These are phyloP conservation scores for Zygothrica quintamaculata DNA, from an alignment of 2,888 invertebrate species.

Conservation along the genomic window DNA sequence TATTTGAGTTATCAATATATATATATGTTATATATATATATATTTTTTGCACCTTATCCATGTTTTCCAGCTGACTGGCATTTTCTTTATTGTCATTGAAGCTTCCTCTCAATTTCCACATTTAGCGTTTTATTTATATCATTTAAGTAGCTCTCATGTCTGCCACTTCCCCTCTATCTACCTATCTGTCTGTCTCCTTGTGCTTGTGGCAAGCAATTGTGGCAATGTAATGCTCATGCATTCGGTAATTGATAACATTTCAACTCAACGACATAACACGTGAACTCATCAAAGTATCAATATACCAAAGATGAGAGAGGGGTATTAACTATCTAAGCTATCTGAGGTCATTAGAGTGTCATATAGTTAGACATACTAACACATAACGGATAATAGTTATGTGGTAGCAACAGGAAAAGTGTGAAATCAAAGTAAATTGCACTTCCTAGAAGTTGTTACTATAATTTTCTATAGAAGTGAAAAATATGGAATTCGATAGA, in stretches of 20 bases:
- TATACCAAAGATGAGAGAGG: too few species aligned
- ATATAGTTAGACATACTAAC: too few species aligned
- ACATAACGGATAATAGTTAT: too few species aligned
- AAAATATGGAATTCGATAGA: too few species aligned
- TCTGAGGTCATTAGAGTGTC: too few species aligned
- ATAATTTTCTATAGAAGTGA: too few species aligned
- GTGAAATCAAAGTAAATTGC: too few species aligned
- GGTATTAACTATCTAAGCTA: too few species aligned
- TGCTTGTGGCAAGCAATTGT: conserved; percentile 49
- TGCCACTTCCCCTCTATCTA: conserved; percentile 29
- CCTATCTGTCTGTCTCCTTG: conserved; percentile 2
- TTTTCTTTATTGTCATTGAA: conserved; percentile 52
- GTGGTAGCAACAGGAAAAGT: too few species aligned
- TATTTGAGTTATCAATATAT: neutral
- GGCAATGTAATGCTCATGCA: conserved; percentile 43
- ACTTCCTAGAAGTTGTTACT: too few species aligned
- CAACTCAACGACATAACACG: too few species aligned
- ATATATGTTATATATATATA: conserved; percentile 10
- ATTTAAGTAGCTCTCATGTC: conserved; percentile 54
- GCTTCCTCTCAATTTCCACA: conserved; percentile 42
- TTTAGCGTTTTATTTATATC: conserved; percentile 57
- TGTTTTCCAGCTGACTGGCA: conserved; percentile 66
- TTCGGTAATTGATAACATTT: conserved; percentile 40
- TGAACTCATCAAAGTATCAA: too few species aligned
- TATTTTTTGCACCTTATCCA: conserved; percentile 60